Conservation (phyloP, 2,888 invertebrate species). For the Choristoneura rosaceana region DNA sequence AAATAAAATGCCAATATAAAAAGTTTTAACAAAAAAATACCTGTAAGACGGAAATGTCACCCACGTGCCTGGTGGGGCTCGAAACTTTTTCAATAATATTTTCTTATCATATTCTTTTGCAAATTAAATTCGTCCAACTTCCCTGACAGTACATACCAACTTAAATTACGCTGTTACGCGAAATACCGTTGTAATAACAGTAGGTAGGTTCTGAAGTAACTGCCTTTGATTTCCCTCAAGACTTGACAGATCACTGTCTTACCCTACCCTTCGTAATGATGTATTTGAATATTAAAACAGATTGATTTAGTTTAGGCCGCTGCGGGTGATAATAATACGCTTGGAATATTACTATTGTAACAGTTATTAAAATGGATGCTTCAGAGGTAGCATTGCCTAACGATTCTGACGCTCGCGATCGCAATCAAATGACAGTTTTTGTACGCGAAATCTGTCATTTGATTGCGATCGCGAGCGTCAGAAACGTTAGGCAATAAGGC, state of each 20-base stretch:
- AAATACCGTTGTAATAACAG: conserved; percentile 63
- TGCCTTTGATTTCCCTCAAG: conserved; percentile 29
- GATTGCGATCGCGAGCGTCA: too few relatives aligned
- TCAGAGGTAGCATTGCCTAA: too few relatives aligned
- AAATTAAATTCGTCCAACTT: conserved; percentile 17
- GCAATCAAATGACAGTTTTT: too few relatives aligned
- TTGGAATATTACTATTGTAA: background rate
- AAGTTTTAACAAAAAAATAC: conserved; percentile 12
- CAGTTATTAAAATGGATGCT: background rate
- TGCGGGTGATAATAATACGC: conserved; percentile 6
- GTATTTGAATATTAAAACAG: conserved; percentile 34
- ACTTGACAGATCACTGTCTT: conserved; percentile 28
- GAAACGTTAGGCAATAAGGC: too few relatives aligned
- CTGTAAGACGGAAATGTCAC: conserved; percentile 30
- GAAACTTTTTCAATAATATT: conserved; percentile 37
- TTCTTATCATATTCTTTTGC: conserved; percentile 27
- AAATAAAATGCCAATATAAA: conserved; percentile 7
- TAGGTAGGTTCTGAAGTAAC: conserved; percentile 58
- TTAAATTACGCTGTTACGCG: conserved; percentile 64
- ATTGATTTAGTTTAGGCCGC: conserved; percentile 22
- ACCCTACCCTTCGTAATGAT: conserved; percentile 31
- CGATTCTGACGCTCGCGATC: too few relatives aligned
- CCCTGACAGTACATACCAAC: conserved; percentile 50
- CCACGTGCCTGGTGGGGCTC: conserved; percentile 19
- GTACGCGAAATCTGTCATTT: too few relatives aligned